These are phyloP conservation scores for Ptychadena robeensis DNA, from an alignment of 2,797 vertebrate genomes.

Conservation along the genomic window DNA sequence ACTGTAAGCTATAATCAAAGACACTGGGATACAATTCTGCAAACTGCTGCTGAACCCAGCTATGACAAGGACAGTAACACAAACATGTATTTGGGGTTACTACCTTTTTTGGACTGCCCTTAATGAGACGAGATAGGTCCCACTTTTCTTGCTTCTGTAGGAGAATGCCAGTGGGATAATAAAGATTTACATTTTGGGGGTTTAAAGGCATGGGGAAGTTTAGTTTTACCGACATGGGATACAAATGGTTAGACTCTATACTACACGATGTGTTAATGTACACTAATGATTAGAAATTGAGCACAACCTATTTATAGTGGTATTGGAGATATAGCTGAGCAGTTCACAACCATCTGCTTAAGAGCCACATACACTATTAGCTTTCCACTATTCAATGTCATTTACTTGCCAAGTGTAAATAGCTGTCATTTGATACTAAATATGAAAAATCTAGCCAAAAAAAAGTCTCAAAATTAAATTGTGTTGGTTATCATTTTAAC, in stretches of 20 bases:
- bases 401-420: background rate
- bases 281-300: background rate
- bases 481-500: background rate
- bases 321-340: background rate
- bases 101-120: slow-evolving; percentile 30
- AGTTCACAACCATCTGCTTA: background rate
- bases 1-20: too few species aligned
- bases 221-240: slow-evolving; percentile 7
- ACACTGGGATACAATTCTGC: background rate
- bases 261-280: slow-evolving; percentile 19
- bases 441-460: too few species aligned
- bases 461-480: background rate
- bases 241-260: background rate
- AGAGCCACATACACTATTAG: background rate
- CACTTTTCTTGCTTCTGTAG: slow-evolving; percentile 42
- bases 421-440: background rate
- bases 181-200: background rate
- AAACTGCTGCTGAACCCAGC: slow-evolving; percentile 13
- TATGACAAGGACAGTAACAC: slow-evolving; percentile 19
- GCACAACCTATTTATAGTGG: too few species aligned
- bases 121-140: background rate
- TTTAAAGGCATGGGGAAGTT: background rate
- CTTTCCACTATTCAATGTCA: background rate
- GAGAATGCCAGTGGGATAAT: slow-evolving; percentile 15
- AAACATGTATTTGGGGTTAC: slow-evolving; percentile 7